phyloP scores from a whole-genome alignment of 2,113 vertebrate species.

The Atrichornis clamosus region DNA sequence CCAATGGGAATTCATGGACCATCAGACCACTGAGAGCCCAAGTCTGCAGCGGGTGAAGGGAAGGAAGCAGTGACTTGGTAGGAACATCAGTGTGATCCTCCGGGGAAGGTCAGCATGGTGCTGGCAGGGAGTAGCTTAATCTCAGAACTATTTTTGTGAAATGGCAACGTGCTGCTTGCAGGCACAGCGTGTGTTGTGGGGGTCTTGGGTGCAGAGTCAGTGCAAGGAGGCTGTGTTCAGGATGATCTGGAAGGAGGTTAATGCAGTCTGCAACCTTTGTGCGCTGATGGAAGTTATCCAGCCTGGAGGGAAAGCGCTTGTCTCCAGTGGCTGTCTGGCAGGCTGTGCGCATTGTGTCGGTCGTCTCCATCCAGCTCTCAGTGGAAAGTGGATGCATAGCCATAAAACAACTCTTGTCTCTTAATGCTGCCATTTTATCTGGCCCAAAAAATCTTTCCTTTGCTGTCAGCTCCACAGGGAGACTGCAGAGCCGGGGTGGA shows the following conservation, averaged over 20 bases:
- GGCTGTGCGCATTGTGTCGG: not conserved
- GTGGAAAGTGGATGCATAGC: conserved; percentile 30
- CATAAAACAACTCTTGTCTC: conserved; percentile 38
- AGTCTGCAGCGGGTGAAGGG: not conserved
- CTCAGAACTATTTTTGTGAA: not conserved
- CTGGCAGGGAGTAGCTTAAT: not conserved
- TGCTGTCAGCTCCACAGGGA: conserved; percentile 30
- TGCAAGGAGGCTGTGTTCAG: not conserved
- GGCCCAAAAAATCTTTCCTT: conserved; percentile 30
- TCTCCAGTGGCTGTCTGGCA: conserved; percentile 34
- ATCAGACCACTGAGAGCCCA: not conserved
- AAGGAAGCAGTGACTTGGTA: not conserved
- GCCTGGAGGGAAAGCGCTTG: not conserved
- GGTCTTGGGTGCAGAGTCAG: not conserved
- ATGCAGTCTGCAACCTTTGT: not conserved
- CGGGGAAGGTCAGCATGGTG: not conserved
- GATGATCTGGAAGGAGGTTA: not conserved
- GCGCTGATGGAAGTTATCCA: not conserved
- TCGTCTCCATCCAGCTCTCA: not conserved
- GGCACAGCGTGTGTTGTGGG: accelerated
- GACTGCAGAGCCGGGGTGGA: not conserved
- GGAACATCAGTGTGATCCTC: not conserved
- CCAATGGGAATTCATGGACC: not conserved
- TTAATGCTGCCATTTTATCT: conserved; percentile 25
- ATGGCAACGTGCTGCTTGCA: not conserved